A percentile compares a stretch with the other conserved stretches of the same genome.
Conservation (phyloP, 2,113 vertebrate species). For the Mustela nigripes region DNA sequence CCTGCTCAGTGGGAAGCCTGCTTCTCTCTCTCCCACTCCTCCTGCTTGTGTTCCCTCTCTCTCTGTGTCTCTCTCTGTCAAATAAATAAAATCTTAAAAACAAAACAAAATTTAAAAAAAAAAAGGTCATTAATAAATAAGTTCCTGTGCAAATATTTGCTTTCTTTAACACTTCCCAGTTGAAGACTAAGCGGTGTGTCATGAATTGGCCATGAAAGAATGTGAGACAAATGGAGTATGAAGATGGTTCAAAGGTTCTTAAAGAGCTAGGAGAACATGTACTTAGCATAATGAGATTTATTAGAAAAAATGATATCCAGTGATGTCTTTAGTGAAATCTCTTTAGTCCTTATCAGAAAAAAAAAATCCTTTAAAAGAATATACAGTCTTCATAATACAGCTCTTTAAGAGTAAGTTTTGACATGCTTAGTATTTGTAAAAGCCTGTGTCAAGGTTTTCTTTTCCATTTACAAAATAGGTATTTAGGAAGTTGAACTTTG, state of each 20-base stretch:
- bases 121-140: background rate
- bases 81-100: too few relatives aligned
- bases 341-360: background rate
- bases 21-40: too few relatives aligned
- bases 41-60: too few relatives aligned
- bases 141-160: background rate
- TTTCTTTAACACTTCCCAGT: background rate
- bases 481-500: slow-evolving; percentile 28
- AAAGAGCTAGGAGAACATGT: background rate
- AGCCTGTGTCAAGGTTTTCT: background rate
- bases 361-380: background rate
- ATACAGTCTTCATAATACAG: background rate
- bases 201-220: background rate
- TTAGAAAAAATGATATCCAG: background rate
- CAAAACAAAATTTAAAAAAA: background rate
- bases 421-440: background rate
- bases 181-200: background rate
- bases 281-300: background rate
- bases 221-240: background rate
- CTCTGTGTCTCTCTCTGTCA: too few relatives aligned
- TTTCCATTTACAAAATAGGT: background rate
- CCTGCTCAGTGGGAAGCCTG: too few relatives aligned
- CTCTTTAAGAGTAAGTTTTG: background rate
- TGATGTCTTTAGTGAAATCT: background rate
- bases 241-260: background rate